phyloP scores from a whole-genome alignment of 2,888 invertebrate species.

The Scaptomyza reducta region DNA sequence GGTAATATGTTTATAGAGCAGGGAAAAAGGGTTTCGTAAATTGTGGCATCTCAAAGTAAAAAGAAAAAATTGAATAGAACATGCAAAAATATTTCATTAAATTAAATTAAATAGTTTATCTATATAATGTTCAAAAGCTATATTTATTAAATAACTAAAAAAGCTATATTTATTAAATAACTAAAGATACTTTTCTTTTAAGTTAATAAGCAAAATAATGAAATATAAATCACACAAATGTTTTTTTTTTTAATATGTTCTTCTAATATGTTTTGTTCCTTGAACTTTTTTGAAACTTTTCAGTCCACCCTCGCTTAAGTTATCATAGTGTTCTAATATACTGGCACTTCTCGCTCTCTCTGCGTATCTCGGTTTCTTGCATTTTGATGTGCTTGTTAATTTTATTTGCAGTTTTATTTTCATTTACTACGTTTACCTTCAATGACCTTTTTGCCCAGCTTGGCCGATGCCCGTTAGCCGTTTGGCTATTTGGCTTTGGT shows the following conservation, averaged over 20 bases:
- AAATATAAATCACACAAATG: too few relatives aligned
- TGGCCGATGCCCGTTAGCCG: slow-evolving; percentile 32
- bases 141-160: too few relatives aligned
- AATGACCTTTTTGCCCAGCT: slow-evolving; percentile 56
- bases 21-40: slow-evolving; percentile 2
- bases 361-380: slow-evolving; percentile 13
- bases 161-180: too few relatives aligned
- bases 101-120: too few relatives aligned
- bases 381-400: slow-evolving; percentile 63
- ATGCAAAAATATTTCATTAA: too few relatives aligned
- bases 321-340: slow-evolving; percentile 1
- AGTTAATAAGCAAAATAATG: too few relatives aligned
- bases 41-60: slow-evolving; percentile 11
- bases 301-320: slow-evolving; percentile 1
- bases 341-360: neutral
- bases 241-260: too few relatives aligned
- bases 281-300: neutral
- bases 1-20: slow-evolving; percentile 24
- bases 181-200: too few relatives aligned
- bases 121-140: too few relatives aligned
- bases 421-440: slow-evolving; percentile 53
- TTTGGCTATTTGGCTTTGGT: slow-evolving; percentile 27
- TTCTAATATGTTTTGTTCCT: neutral
- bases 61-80: too few relatives aligned
- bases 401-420: slow-evolving; percentile 65